phyloP scores from a whole-genome alignment of 2,113 vertebrate genomes.

The Sakesphorus luctuosus region DNA sequence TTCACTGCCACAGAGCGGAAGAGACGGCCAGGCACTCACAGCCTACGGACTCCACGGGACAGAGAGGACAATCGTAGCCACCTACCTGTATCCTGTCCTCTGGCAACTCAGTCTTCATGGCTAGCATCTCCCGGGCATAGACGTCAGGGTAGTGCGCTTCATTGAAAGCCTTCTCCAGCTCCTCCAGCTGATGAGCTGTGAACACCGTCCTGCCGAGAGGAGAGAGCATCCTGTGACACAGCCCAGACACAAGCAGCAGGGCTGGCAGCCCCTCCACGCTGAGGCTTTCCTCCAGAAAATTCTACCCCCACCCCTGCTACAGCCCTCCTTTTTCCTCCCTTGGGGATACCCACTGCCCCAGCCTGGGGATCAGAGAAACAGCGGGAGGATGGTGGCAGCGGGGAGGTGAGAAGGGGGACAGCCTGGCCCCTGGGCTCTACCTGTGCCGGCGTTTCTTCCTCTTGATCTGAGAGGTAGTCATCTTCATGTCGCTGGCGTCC shows the following conservation, averaged over 20 bases:
- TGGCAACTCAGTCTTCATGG: slow-evolving; percentile 92
- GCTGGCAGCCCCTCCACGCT: background rate
- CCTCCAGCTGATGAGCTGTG: slow-evolving; percentile 93
- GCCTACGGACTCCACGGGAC: rapidly evolving
- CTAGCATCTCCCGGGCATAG: slow-evolving; percentile 94
- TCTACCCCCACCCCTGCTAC: background rate
- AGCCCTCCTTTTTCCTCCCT: background rate
- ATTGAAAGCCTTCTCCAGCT: slow-evolving; percentile 94
- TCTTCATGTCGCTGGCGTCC: slow-evolving; percentile 82
- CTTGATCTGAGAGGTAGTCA: slow-evolving; percentile 77
- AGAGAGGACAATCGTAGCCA: background rate
- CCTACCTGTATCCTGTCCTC: slow-evolving; percentile 95
- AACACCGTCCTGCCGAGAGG: slow-evolving; percentile 87
- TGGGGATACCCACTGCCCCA: background rate
- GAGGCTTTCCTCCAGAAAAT: background rate
- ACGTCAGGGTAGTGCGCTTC: slow-evolving; percentile 97
- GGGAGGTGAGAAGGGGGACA: background rate
- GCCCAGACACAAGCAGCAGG: background rate
- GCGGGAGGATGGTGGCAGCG: background rate
- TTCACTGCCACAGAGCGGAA: background rate
- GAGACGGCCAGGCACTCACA: background rate
- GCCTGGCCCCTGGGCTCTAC: slow-evolving; percentile 61
- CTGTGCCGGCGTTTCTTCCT: slow-evolving; percentile 94
- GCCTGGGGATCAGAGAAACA: background rate
- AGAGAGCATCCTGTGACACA: background rate